Base-by-base conservation (phyloP, 2,113 vertebrate species). In the Centropus bengalensis region DNA sequence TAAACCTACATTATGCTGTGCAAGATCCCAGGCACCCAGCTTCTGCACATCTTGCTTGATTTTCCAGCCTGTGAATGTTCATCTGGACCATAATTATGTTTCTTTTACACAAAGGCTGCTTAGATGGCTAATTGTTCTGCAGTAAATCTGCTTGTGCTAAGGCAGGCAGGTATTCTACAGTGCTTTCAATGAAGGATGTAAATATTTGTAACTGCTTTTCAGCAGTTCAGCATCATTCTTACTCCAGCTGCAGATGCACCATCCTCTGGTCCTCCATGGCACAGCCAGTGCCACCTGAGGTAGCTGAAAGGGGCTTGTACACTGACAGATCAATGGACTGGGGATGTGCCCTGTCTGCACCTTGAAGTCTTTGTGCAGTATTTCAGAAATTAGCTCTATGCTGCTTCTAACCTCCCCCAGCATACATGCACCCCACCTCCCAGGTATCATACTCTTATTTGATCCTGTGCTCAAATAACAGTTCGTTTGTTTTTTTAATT, bases 291-390 rank as follows among this genome's bases (percentile, higher is more conserved):
- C 44, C 40, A 76, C 19, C 55, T 28, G 32, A 49, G 30, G 21
- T 47, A 49, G 45, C 64, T 68, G 71, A 21, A 14, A 94, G 47
- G 26, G 8, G 32, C 12, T n/a, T 51, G 30, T 49, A 30, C 54
- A 17, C 36, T 67, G 76, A 27, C 36, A 82, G 79, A 28, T 14
- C 5, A 3, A 54, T 28, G 64, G 28, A 51, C 56, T 59, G 24
- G 38, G 74, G 21, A 68, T 1, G 1, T 71, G 33, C 22, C 2
- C 0, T 5, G 1, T 30, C 7, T 2, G 22, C 26, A 74, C 21
- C 60, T 85, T 56, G 36, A 80, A 79, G 49, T n/a, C 6, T 19
- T 76, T 4, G 7, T 82, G 64, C 5, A 1, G 45, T 59, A 42
- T 49, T 88, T 85, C 51, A 76, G 54, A 80, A 89, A 94, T 58